Evolutionary conservation across 2,888 invertebrate genomes (phyloP).

Genomic region (Fragum sueziense): DNA sequence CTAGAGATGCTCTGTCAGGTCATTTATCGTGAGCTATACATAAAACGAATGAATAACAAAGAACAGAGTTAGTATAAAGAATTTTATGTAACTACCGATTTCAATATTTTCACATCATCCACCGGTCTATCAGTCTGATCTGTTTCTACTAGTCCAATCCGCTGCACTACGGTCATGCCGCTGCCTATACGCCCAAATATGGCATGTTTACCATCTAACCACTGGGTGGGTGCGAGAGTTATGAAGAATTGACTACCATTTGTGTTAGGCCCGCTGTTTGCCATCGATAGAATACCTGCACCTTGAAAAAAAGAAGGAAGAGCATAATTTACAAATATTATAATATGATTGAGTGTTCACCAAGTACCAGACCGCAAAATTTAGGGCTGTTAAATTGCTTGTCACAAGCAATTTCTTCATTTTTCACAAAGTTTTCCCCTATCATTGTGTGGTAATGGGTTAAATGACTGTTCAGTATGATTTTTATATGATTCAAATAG

Average conservation of each 20-base stretch:
- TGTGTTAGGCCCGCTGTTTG: constrained; percentile 97
- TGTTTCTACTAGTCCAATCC: constrained; percentile 96
- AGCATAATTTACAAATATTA: too few relatives aligned
- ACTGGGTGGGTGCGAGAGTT: constrained; percentile 97
- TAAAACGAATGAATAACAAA: neutral
- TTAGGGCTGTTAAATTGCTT: too few relatives aligned
- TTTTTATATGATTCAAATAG: too few relatives aligned
- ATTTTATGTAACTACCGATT: constrained; percentile 70
- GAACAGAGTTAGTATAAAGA: too few relatives aligned
- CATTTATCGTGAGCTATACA: too few relatives aligned
- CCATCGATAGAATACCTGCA: constrained; percentile 96
- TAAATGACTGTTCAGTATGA: too few relatives aligned
- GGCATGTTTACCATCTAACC: constrained; percentile 98
- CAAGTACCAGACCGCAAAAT: too few relatives aligned
- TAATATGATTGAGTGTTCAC: too few relatives aligned
- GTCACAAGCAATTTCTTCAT: too few relatives aligned
- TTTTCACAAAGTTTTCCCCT: too few relatives aligned
- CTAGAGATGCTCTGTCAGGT: too few relatives aligned
- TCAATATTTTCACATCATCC: constrained; percentile 79
- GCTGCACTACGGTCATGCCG: constrained; percentile 95
- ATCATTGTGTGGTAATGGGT: too few relatives aligned
- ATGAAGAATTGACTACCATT: constrained; percentile 99
- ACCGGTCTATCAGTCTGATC: constrained; percentile 96
- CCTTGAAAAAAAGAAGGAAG: constrained; percentile 84
- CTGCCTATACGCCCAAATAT: constrained; percentile 95